A percentile compares a stretch with the other conserved stretches of the same genome.
Evolutionary conservation across 2,888 invertebrate genomes (phyloP).

Genomic region (Loripinus fragilis): DNA sequence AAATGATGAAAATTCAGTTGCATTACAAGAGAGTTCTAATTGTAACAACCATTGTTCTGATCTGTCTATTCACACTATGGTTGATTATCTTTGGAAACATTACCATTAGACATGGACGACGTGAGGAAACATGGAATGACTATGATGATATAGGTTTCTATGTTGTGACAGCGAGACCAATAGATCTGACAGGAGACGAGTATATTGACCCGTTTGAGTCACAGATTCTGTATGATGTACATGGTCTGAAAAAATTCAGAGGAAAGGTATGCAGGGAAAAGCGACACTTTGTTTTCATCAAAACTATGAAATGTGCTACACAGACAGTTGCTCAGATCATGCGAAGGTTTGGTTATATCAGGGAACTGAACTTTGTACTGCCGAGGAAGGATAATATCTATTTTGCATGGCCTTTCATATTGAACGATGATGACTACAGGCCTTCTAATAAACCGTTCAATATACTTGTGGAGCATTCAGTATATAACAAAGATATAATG

Average conservation of each 20-base stretch:
- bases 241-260: constrained; percentile 29
- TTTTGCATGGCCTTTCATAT: constrained; percentile 80
- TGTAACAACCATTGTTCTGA: not conserved
- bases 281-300: constrained; percentile 79
- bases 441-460: constrained; percentile 72
- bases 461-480: constrained; percentile 78
- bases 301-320: constrained; percentile 82
- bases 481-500: constrained; percentile 77
- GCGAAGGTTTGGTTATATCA: constrained; percentile 74
- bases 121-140: not conserved
- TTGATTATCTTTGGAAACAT: not conserved
- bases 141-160: constrained; percentile 5
- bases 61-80: not conserved
- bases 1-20: not conserved
- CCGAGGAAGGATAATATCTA: constrained; percentile 75
- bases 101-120: not conserved
- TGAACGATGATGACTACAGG: constrained; percentile 72
- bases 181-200: constrained; percentile 11
- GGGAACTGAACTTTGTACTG: constrained; percentile 77
- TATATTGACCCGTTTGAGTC: constrained; percentile 43
- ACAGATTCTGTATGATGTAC: not conserved
- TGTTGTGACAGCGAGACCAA: not conserved
- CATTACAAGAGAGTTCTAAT: not conserved
- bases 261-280: constrained; percentile 50
- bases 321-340: constrained; percentile 77